Evolutionary conservation across 2,888 invertebrate species (phyloP).

Genomic region (Marronus borbonicus): DNA sequence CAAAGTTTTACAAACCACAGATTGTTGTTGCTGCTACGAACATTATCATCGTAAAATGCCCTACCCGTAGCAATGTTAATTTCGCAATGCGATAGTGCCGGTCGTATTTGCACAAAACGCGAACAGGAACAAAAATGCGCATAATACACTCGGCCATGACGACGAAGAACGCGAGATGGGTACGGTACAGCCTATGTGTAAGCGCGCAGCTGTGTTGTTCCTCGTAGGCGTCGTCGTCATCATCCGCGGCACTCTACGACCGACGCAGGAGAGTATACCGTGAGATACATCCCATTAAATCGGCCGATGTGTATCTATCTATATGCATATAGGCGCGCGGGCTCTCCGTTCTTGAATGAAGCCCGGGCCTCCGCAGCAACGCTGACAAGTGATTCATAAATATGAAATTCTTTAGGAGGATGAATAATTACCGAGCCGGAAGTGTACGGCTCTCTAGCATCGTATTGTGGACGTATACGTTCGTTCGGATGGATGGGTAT

Average conservation of each 20-base stretch:
- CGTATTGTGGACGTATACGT: too few species aligned
- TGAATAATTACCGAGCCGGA: constrained; percentile 49
- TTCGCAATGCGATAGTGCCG: not conserved
- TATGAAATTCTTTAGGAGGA: constrained; percentile 43
- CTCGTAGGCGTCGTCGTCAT: constrained; percentile 10
- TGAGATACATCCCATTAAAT: constrained; percentile 50
- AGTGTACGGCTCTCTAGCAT: not conserved
- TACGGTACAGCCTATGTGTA: not conserved
- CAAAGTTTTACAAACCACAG: too few species aligned
- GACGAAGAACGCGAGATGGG: not conserved
- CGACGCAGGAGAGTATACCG: constrained; percentile 28
- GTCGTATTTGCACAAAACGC: constrained; percentile 22
- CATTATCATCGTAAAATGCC: too few species aligned
- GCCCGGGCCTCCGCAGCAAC: constrained; percentile 18
- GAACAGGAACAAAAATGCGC: constrained; percentile 23
- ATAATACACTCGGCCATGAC: constrained; percentile 5
- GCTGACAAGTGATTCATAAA: constrained; percentile 50
- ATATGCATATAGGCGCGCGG: too few species aligned
- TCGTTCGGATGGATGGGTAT: constrained; percentile 29
- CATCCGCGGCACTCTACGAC: not conserved
- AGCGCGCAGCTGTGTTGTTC: constrained; percentile 22
- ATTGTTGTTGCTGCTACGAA: too few species aligned
- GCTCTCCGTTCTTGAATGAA: constrained; percentile 46
- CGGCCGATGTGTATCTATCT: not conserved
- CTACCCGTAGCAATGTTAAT: too few species aligned